Percentiles rank a stretch among this genome's conserved stretches.
phyloP scores from a whole-genome alignment of 1,140 invertebrate species.

The Arctopsyche grandis region DNA sequence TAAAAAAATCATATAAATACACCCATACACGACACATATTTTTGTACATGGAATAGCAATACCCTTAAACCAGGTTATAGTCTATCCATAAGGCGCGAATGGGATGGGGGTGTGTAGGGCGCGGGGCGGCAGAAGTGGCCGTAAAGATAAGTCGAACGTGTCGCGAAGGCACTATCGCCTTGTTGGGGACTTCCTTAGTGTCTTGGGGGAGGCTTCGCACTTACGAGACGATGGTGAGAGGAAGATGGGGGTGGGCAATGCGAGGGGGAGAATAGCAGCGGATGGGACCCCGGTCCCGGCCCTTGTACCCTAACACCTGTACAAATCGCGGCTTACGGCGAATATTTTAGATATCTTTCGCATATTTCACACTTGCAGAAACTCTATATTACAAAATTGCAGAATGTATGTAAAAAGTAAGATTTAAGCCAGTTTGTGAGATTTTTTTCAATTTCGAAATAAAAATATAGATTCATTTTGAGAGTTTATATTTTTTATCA shows the following conservation, averaged over 20 bases:
- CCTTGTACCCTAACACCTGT: slow-evolving; percentile 39
- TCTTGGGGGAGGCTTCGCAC: slow-evolving; percentile 29
- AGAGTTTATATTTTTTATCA: background rate
- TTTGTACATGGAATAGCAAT: slow-evolving; percentile 26
- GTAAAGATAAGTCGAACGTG: slow-evolving; percentile 54
- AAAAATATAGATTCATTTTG: too few relatives aligned
- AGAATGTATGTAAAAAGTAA: too few relatives aligned
- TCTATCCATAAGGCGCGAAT: slow-evolving; percentile 23
- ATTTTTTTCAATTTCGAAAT: too few relatives aligned
- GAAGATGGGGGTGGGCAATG: background rate
- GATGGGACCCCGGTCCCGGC: background rate
- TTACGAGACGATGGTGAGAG: background rate
- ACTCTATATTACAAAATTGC: background rate
- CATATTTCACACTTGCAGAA: slow-evolving; percentile 20
- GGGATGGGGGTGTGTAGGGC: background rate
- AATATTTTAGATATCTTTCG: slow-evolving; percentile 26
- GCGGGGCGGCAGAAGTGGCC: slow-evolving; percentile 42
- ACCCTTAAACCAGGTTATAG: slow-evolving; percentile 33
- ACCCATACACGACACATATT: background rate
- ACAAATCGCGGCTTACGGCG: slow-evolving; percentile 36
- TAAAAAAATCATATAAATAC: too few relatives aligned
- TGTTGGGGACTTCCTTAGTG: slow-evolving; percentile 51
- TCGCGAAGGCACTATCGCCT: slow-evolving; percentile 46
- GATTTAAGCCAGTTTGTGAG: too few relatives aligned
- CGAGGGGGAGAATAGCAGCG: background rate